These are phyloP conservation scores for Psylliodes chrysocephalus DNA, from an alignment of 2,888 invertebrate species.

Conservation along the genomic window DNA sequence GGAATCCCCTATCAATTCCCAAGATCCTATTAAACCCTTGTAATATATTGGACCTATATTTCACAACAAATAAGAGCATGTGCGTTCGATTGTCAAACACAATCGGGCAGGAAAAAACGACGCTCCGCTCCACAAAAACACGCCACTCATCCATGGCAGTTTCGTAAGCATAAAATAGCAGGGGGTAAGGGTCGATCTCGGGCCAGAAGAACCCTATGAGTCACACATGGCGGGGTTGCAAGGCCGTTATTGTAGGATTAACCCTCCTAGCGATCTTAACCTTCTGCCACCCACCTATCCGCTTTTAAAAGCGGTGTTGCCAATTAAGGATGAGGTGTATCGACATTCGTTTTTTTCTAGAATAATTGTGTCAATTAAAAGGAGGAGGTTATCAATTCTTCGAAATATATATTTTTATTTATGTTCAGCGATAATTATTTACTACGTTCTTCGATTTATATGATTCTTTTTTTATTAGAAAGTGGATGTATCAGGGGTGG, in stretches of 20 bases:
- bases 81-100: conserved; percentile 21
- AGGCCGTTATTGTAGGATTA: conserved; percentile 47
- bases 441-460: too few relatives aligned
- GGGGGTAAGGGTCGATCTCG: conserved; percentile 40
- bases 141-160: conserved; percentile 27
- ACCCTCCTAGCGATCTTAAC: conserved; percentile 42
- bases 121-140: conserved; percentile 23
- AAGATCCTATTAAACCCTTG: conserved; percentile 14
- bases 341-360: not conserved
- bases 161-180: conserved; percentile 38
- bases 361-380: conserved; percentile 3
- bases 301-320: conserved; percentile 24
- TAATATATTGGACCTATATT: conserved; percentile 21
- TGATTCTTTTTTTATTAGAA: too few relatives aligned
- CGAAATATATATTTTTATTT: too few relatives aligned
- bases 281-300: conserved; percentile 26
- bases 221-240: conserved; percentile 41
- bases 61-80: conserved; percentile 22
- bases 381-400: too few relatives aligned
- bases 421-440: too few relatives aligned
- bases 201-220: conserved; percentile 42
- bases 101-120: conserved; percentile 15
- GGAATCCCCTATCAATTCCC: too few relatives aligned
- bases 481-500: too few relatives aligned
- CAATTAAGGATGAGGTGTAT: conserved; percentile 12